Base-by-base conservation (phyloP, 2,113 vertebrate genomes). In the Eulacestoma nigropectus region DNA sequence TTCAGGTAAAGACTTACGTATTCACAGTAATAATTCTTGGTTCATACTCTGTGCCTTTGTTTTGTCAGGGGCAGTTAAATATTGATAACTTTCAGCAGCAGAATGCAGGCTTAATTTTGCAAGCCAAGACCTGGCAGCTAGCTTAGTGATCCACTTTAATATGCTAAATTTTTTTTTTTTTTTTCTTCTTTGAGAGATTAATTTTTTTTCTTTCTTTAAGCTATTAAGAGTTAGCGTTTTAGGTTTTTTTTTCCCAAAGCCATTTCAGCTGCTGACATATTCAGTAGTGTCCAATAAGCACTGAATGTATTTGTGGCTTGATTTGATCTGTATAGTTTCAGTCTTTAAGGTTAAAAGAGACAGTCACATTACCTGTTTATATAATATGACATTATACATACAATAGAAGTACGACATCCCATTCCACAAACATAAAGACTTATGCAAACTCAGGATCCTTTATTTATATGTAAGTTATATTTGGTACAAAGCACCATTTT, bases 51-150 rank as follows among this genome's bases (percentile, higher is more conserved):
- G 72, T 96, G 21, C 60, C 60, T 93, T 88, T 91, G 44, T 89
- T 82, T 73, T 93, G 49, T 97, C 89, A 95, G 44, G 84, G 93
- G 83, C 60, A 69, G 63, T 94, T 95, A 92, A 98, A 97, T 96
- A 96, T 91, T 96, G 92, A 93, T 97, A 96, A 95, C 55, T 92
- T 96, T 42, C 35, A 80, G 84, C 16, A 97, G 72, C 9, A 89
- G 33, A 93, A 91, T 65, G 25, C 44, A 87, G 55, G 62, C 47
- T 89, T 91, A 60, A 94, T 96, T 96, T 97, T 87, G 46, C 72
- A 72, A 29, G 20, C n/a, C 93, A 26, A 63, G 46, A 75, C 16
- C 29, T 86, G 74, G 30, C 6, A 83, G 37, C 7, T 87, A 17
- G 9, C 14, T 44, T 62, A 85, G 16, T 85, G 39, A 95, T 89